These are phyloP conservation scores for Coreoperca whiteheadi DNA, from an alignment of 2,113 vertebrate genomes.

Conservation along the genomic window DNA sequence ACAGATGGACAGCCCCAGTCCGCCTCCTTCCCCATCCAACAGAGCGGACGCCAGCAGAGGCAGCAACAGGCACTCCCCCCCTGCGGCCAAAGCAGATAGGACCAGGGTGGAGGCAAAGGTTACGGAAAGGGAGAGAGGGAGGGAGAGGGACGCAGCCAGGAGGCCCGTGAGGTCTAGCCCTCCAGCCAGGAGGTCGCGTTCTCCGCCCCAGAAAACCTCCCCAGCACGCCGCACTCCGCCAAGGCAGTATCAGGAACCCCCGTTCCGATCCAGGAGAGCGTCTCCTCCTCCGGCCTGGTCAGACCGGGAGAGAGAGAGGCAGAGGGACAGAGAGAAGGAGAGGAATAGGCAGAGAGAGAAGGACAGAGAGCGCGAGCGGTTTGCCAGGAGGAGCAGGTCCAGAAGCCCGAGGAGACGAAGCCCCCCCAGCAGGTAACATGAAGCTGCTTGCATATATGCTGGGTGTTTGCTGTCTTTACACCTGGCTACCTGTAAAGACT, in stretches of 20 bases:
- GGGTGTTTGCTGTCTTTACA: background rate
- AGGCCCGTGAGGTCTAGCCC: conserved; percentile 34
- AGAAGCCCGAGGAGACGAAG: conserved; percentile 63
- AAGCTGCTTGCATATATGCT: background rate
- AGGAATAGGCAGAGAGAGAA: background rate
- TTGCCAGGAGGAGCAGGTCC: conserved; percentile 70
- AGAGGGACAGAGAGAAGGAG: conserved; percentile 37
- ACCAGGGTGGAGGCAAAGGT: conserved; percentile 49
- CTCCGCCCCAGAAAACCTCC: conserved; percentile 54
- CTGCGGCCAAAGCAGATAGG: conserved; percentile 42
- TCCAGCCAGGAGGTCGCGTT: conserved; percentile 44
- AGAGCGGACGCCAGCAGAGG: conserved; percentile 26
- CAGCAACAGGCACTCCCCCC: conserved; percentile 41
- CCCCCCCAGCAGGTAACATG: conserved; percentile 44
- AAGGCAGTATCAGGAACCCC: conserved; percentile 79
- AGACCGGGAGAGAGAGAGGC: conserved; percentile 56
- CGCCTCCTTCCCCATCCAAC: conserved; percentile 51
- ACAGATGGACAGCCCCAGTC: conserved; percentile 66
- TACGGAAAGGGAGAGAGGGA: conserved; percentile 51
- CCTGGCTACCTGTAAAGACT: background rate
- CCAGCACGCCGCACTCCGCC: conserved; percentile 77
- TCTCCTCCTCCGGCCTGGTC: conserved; percentile 68
- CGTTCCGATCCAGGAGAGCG: conserved; percentile 54
- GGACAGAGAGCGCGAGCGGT: conserved; percentile 53
- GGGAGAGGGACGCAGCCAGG: conserved; percentile 34